phyloP scores from a whole-genome alignment of 2,797 vertebrate species.

The Bovichtus variegatus region DNA sequence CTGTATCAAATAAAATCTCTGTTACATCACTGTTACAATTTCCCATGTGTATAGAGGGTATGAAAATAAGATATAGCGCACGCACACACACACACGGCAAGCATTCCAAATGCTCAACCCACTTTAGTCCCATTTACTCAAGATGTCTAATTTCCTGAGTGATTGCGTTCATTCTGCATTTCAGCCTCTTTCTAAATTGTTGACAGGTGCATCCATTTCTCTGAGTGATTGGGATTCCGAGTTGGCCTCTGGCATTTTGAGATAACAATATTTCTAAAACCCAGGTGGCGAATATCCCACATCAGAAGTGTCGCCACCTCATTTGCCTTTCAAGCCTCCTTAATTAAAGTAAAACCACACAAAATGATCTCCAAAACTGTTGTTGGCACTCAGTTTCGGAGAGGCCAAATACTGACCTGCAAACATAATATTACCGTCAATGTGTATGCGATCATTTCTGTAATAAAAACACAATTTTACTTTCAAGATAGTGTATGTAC shows the following conservation, averaged over 20 bases:
- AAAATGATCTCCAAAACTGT: constrained; percentile 30
- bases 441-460: neutral
- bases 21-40: no score
- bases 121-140: constrained; percentile 37
- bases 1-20: neutral
- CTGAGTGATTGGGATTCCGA: constrained; percentile 37
- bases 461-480: constrained; percentile 5
- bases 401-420: neutral
- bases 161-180: constrained; percentile 39
- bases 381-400: constrained; percentile 35
- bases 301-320: constrained; percentile 34
- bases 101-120: constrained; percentile 1
- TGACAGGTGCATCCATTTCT: constrained; percentile 61
- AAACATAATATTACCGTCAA: neutral
- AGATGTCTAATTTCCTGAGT: constrained; percentile 57
- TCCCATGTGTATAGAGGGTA: constrained; percentile 27
- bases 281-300: constrained; percentile 47
- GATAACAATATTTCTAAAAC: constrained; percentile 46
- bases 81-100: no score
- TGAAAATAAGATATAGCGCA: neutral
- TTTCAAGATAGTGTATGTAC: neutral
- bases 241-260: constrained; percentile 48
- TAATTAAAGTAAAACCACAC: constrained; percentile 37
- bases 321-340: constrained; percentile 47
- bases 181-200: constrained; percentile 47